Percentiles rank a stretch among this genome's conserved stretches.
Evolutionary conservation across 23 tunicate species (phyloP).

Genomic region (Oikopleura dioica): DNA sequence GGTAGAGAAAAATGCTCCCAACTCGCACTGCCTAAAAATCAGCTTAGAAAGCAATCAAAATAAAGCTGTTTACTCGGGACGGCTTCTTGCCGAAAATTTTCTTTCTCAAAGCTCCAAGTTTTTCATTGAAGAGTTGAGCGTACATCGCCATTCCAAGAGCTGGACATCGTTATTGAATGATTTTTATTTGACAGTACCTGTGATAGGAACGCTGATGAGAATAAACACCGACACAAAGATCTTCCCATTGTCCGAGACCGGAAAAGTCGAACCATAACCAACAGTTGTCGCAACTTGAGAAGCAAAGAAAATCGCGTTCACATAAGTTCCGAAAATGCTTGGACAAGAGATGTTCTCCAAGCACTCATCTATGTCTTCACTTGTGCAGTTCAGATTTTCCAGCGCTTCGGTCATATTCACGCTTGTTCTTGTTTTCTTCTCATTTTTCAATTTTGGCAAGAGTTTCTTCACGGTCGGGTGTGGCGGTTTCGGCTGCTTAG

Average conservation of each 20-base stretch:
- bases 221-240: neutral
- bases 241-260: neutral
- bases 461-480: neutral
- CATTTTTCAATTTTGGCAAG: neutral
- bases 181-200: no score
- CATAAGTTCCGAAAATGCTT: neutral
- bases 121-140: neutral
- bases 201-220: neutral
- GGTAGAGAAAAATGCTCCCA: no score
- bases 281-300: constrained; percentile 8
- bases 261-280: neutral
- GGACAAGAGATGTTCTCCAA: neutral
- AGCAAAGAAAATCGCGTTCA: constrained; percentile 6
- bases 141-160: neutral
- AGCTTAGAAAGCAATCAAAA: neutral
- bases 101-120: no score
- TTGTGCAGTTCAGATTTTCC: neutral
- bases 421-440: neutral
- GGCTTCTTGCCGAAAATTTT: no score
- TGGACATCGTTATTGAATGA: no score
- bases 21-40: no score
- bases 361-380: neutral
- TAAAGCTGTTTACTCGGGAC: neutral
- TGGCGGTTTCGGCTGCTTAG: neutral
- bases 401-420: no score